A percentile compares a stretch with the other conserved stretches of the same genome.
Conservation (phyloP, 2,797 vertebrate species). For the Borostomias antarcticus region DNA sequence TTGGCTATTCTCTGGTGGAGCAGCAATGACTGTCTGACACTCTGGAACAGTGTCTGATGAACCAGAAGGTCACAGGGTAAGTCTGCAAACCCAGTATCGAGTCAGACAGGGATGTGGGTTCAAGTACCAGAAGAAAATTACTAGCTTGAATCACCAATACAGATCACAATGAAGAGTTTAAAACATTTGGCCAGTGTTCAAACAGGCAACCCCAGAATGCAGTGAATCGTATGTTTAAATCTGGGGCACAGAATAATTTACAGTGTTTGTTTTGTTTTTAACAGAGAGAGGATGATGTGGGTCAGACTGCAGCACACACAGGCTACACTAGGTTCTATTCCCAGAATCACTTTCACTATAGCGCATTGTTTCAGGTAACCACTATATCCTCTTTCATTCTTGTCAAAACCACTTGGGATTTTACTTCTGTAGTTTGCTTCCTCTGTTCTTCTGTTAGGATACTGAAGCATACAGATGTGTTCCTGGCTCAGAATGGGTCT, state of each 20-base stretch:
- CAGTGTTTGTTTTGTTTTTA: too few species aligned
- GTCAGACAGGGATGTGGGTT: too few species aligned
- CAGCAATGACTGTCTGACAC: constrained; percentile 95
- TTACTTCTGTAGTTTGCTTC: constrained; percentile 33
- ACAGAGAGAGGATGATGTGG: too few species aligned
- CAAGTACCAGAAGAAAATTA: neutral
- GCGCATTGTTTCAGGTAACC: neutral
- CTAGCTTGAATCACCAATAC: neutral
- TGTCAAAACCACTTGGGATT: constrained; percentile 1
- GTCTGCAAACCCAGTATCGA: neutral
- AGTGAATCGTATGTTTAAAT: too few species aligned
- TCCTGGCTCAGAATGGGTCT: too few species aligned
- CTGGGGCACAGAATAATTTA: neutral
- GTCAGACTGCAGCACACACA: too few species aligned
- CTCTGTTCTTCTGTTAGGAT: constrained; percentile 4
- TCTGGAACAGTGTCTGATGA: constrained; percentile 95
- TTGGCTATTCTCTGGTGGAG: constrained; percentile 94
- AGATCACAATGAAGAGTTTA: neutral
- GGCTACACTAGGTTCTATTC: neutral
- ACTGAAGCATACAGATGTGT: neutral
- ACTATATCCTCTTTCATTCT: neutral
- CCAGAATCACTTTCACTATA: neutral
- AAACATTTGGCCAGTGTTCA: too few species aligned
- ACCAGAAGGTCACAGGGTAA: constrained; percentile 91
- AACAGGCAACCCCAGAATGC: too few species aligned